These are phyloP conservation scores for Oenanthe melanoleuca DNA, from an alignment of 2,113 vertebrate species.

Conservation along the genomic window DNA sequence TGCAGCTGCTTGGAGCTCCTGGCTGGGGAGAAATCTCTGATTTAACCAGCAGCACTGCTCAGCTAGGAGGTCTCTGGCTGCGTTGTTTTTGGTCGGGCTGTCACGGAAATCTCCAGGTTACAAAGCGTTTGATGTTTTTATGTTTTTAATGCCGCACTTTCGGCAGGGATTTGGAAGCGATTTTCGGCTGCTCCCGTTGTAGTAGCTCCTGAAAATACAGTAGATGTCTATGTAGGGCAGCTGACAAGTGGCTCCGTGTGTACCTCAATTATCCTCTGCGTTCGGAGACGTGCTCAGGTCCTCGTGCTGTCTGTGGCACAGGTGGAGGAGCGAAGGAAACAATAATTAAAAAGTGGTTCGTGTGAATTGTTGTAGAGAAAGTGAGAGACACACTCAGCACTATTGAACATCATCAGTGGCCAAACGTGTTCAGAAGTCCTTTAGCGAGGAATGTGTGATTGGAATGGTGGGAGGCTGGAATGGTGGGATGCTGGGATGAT, in stretches of 20 bases:
- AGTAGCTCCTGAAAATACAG: conserved; percentile 44
- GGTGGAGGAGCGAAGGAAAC: background rate
- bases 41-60: background rate
- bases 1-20: background rate
- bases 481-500: too few relatives aligned
- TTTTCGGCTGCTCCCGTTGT: conserved; percentile 5
- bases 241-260: conserved; percentile 19
- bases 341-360: too few relatives aligned
- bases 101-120: background rate
- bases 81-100: background rate
- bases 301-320: background rate
- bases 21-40: background rate
- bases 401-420: rapidly evolving
- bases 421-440: rapidly evolving
- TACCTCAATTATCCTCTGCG: background rate
- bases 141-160: background rate
- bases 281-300: background rate
- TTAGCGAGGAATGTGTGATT: rapidly evolving
- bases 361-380: background rate
- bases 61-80: background rate
- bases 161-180: background rate
- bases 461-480: too few relatives aligned
- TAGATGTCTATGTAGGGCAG: conserved; percentile 65
- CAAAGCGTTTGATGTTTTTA: background rate
- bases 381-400: rapidly evolving